phyloP scores from a whole-genome alignment of 2,888 invertebrate species.

The Cancer borealis region DNA sequence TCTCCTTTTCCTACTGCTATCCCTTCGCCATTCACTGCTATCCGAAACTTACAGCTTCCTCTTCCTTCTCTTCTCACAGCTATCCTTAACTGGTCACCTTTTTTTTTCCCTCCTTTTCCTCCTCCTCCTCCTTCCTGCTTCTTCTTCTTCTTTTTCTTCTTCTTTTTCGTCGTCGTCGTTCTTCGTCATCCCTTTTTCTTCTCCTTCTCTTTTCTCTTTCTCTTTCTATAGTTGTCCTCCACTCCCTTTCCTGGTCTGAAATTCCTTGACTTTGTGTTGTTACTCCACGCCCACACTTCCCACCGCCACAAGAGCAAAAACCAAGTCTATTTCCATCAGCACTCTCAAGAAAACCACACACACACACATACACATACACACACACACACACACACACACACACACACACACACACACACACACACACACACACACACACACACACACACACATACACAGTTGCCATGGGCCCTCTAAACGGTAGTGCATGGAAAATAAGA shows the following conservation, averaged over 20 bases:
- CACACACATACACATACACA: background rate
- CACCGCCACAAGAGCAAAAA: background rate
- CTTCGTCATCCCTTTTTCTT: background rate
- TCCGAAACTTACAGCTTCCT: conserved; percentile 18
- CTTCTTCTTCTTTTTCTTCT: background rate
- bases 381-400: conserved; percentile 3
- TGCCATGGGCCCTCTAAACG: background rate
- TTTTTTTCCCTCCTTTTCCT: background rate
- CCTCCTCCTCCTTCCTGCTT: background rate
- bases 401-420: conserved; percentile 8
- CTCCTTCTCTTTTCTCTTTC: background rate
- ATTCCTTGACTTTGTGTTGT: background rate
- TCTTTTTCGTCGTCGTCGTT: background rate
- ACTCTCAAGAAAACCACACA: background rate
- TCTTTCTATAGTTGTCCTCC: background rate
- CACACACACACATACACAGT: background rate
- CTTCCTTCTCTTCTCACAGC: conserved; percentile 34
- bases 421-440: background rate
- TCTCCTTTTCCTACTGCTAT: background rate
- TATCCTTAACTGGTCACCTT: conserved; percentile 22
- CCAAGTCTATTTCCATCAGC: background rate
- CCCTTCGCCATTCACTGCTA: conserved; percentile 6
- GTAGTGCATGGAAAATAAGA: background rate
- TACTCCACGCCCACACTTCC: background rate
- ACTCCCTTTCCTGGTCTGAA: background rate